Conservation (phyloP, 2,888 invertebrate species). For the Rhaphigaster nebulosa region DNA sequence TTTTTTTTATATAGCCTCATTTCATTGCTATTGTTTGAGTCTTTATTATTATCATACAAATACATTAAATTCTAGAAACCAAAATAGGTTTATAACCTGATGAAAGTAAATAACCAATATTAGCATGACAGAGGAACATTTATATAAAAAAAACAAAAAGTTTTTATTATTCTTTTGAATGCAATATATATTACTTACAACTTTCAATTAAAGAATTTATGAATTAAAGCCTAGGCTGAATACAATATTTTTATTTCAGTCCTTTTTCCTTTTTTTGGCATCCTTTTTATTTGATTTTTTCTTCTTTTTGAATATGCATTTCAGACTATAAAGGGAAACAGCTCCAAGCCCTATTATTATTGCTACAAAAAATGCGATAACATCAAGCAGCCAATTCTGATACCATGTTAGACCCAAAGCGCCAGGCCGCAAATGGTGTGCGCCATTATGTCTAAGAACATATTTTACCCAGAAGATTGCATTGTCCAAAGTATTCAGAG, state of each 20-base stretch:
- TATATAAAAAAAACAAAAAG: background rate
- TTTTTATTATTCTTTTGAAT: background rate
- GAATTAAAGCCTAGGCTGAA: background rate
- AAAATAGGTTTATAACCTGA: background rate
- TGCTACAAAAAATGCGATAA: background rate
- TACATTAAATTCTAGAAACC: too few relatives aligned
- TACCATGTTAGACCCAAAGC: constrained; percentile 19
- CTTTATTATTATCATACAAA: too few relatives aligned
- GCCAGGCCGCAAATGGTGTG: constrained; percentile 26
- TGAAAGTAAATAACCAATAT: background rate
- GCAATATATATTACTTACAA: background rate
- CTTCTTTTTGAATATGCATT: background rate
- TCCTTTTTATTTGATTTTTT: background rate
- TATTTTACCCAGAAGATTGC: constrained; percentile 51
- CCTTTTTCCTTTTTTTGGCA: background rate
- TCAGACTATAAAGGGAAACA: background rate
- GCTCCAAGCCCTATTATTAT: background rate
- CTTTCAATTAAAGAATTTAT: background rate
- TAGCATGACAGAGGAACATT: background rate
- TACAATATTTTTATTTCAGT: background rate
- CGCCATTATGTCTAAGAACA: constrained; percentile 44
- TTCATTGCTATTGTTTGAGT: too few relatives aligned
- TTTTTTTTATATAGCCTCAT: too few relatives aligned
- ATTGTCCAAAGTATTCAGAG: constrained; percentile 5
- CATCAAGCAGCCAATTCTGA: constrained; percentile 44